Base-by-base conservation (phyloP, 2,888 invertebrate species). In the Tenthredo distinguenda region DNA sequence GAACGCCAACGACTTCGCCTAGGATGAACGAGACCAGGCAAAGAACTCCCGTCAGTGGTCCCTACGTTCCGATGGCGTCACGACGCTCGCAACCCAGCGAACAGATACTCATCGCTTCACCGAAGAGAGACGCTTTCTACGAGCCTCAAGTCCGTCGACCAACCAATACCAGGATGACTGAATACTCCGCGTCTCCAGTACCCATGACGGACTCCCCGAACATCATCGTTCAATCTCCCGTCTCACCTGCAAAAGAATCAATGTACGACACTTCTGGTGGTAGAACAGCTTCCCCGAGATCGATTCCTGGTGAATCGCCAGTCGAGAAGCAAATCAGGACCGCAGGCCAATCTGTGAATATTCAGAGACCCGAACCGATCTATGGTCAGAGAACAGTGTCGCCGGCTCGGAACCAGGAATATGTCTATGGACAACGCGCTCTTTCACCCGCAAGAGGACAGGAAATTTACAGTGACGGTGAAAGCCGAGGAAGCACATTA, bases 41-140 rank as follows among this genome's bases (percentile, higher is more conserved):
- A 34, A 50, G 68, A 47, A 58, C 68, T 31, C 83, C 83, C 3
- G 47, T 71, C 26, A 81, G 79, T 55, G 85, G 85, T 5, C 71
- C 85, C 26, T 85, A 68, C 31, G 72, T 85, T n/a, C 81, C 85
- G 7, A 81, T 81, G 26, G 86, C 86, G 37, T 85, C 88, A 7
- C 87, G 90, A 6, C 88, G 89, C 47, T 90, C 92, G 0, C 92
- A 92, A 34, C 93, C 93, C 0, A 90, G 89, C 37, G 93, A 93
- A 84, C 93, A 93, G 86, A 93, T 93, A 85, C 84, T 93, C 21
- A 93, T 93, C 47, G 93, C 93, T 26, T 93, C 93, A 0, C 93
- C 93, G 1, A 93, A 93, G 84, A 88, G 92, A 68, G 92, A 92
- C 10, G 68, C 86, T 0, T 85, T 88, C 7, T 91, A 91, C 81